Base-by-base conservation (phyloP, 2,888 invertebrate species). In the Bembecia ichneumoniformis region DNA sequence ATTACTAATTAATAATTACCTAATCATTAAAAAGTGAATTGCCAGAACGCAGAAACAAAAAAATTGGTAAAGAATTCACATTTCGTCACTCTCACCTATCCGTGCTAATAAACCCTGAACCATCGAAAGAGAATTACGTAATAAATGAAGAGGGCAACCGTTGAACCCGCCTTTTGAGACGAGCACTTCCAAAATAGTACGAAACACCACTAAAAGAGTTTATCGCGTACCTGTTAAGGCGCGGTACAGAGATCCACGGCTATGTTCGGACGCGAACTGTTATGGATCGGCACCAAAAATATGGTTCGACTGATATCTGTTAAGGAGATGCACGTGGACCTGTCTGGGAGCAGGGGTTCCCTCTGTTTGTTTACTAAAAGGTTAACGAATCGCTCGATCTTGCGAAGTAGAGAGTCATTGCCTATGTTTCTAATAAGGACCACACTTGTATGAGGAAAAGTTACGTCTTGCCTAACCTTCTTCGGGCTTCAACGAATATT, bases 321-420 rank as follows among this genome's bases (percentile, higher is more conserved):
- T 79, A 82, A 64, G 82, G 83, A 60, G 71, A 65, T 74, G 75
- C 82, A 80, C 81, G 82, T 81, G 80, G 71, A 68, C 72, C 75
- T 49, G 47, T 46, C 55, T 57, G 49, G 66, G 74, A 68, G 66
- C 68, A 48, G 67, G 74, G 68, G 68, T 68, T 68, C 58, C 65
- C 73, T 68, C 66, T 67, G 65, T 46, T 46, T 46, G 46, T 46
- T 46, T 46, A 34, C 28, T 7, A 3, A 7, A 28, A 9, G 7
- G 7, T 28, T 28, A 28, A 28, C 28, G 28, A 28, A 28, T 9
- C 9, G 28, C 28, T 28, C 28, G 28, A 28, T 28, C 1, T 28
- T 28, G 28, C 28, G 2, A 28, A 28, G 28, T 28, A 9, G 28
- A 9, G 28, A 28, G 28, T 28, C 28, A 28, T 28, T 28, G 9